Evolutionary conservation across 2,888 invertebrate genomes (phyloP), one percentile per base, ranked within the genome.

Genomic region (Clistopyga incitator): DNA sequence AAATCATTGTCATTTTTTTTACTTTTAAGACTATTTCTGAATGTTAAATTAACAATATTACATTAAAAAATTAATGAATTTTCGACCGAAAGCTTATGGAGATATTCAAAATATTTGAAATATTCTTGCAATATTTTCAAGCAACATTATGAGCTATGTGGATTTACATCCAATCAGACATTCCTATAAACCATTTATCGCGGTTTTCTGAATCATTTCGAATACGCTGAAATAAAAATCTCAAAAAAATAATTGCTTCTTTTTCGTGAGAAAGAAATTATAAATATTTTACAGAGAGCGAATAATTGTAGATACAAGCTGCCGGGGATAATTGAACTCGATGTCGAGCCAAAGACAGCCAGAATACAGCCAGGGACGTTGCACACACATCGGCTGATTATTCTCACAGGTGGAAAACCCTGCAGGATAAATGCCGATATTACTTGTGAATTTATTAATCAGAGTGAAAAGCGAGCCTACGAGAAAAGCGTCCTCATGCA

Each of bases 371-470:
- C 94, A 15, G 88, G 89, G 77, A 89, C 92, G 81, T 84, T 91
- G 13, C 91, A 92, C 29, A 89, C 92, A 20, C 88, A 94, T 64
- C 80, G 90, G n/a, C 78, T 94, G 20, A 89, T 87, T 72, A 88
- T 94, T 29, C 82, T 81, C 18, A 90, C 92, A 0, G 91, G 91
- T 64, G 89, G 90, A 75, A 88, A 89, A 70, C 89, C 93, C 0
- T 93, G 93, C 59, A 88, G 84, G 64, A 84, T 91, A 83, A 78
- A 89, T 87, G 42, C 90, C 77, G 84, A 87, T 88, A 13, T 94
- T 64, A 78, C 88, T 20, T 94, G 94, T 76, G 88, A 93, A 86
- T 89, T 94, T 68, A 83, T 93, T 10, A 92, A 94, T 88, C 89
- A 92, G 34, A 93, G 90, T 42, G 84, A 93, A 82, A 90, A 91